Evolutionary conservation across 2,113 vertebrate genomes (phyloP), one percentile per base, ranked within the genome.

Genomic region (Bostrychus sinensis): DNA sequence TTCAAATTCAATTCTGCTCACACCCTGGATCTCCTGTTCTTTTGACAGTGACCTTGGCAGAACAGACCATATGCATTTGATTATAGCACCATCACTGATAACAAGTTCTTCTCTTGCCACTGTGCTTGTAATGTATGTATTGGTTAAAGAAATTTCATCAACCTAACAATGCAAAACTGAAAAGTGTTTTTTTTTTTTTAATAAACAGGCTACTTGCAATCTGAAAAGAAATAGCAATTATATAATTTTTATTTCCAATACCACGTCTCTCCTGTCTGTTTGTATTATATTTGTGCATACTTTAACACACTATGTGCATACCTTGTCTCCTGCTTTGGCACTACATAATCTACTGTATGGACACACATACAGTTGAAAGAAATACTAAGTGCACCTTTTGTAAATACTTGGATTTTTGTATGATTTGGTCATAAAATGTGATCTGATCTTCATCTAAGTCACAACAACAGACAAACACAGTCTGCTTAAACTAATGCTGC

Each of bases 1-100:
- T 88, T 86, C 69, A 83, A 83, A 83, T 83, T 83, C 63, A 85
- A 81, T 85, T 74, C 61, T 3, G 41, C 78, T 82, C 70, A 77
- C 80, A 85, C 56, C 64, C 58, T 72, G 82, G 70, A 80, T 82
- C 74, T 83, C 67, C 75, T 68, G 41, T 78, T 82, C 61, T 50
- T 78, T 64, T 83, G 77, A 80, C 80, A 62, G 55, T 80, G 81
- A 88, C 83, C 82, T 90, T 86, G 76, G 63, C 59, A 57, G 76
- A 71, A 66, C 14, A 34, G 30, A 37, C 60, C 42, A 59, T 70
- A 58, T 71, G 70, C 68, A 65, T 57, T 55, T 26, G 51, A 78
- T 82, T 70, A 56, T 48, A 61, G 42, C 45, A 53, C 37, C 69
- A 57, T 41, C 34, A 38, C 46, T 51, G 66, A 81, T 55, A 65